Conservation (phyloP, 2,797 vertebrate species). For the Gephyroberyx darwinii region DNA sequence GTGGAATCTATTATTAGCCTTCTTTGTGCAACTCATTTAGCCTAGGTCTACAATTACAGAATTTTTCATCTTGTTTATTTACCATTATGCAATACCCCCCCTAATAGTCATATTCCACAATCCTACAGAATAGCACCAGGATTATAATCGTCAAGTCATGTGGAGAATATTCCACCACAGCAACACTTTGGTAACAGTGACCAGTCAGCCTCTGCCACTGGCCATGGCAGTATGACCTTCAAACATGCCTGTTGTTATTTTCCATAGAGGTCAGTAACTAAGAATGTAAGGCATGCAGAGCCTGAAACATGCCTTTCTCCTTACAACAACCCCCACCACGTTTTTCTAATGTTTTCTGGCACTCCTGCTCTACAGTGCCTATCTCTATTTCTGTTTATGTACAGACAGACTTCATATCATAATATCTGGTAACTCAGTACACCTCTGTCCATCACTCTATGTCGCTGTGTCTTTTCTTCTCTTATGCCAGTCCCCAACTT, state of each 20-base stretch:
- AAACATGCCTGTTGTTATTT: slow-evolving; percentile 80
- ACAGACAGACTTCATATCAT: not conserved
- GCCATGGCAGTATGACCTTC: slow-evolving; percentile 70
- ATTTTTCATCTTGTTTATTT: not conserved
- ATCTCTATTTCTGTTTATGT: slow-evolving; percentile 12
- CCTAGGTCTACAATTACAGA: not conserved
- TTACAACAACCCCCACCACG: slow-evolving; percentile 56
- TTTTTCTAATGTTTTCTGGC: slow-evolving; percentile 34
- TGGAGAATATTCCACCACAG: slow-evolving; percentile 7
- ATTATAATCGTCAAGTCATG: slow-evolving; percentile 13
- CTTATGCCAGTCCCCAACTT: not conserved
- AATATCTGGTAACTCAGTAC: not conserved
- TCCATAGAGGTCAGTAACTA: slow-evolving; percentile 81
- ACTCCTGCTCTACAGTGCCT: slow-evolving; percentile 7
- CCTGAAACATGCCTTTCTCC: slow-evolving; percentile 70
- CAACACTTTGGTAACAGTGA: slow-evolving; percentile 40
- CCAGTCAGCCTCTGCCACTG: slow-evolving; percentile 42
- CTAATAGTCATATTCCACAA: not conserved
- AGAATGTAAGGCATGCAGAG: slow-evolving; percentile 79
- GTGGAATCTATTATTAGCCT: not conserved
- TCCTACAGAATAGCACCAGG: not conserved
- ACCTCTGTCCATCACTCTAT: not conserved
- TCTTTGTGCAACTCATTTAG: not conserved
- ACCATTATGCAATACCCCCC: not conserved
- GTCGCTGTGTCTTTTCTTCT: not conserved